phyloP scores from a whole-genome alignment of 2,888 invertebrate genomes.

The Mythimna pallens region DNA sequence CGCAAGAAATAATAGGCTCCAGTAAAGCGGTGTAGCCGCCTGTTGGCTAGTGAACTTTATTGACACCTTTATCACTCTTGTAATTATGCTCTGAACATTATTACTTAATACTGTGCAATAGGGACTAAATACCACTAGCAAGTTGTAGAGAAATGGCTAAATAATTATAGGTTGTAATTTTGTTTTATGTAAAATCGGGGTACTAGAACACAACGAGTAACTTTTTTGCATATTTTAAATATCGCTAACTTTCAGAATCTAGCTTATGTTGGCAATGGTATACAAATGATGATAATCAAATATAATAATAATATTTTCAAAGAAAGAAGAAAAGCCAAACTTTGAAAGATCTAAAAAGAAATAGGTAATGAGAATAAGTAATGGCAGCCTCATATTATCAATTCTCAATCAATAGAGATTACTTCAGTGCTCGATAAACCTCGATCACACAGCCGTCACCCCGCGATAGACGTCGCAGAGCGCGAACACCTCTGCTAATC shows the following conservation, averaged over 20 bases:
- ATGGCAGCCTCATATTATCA: neutral
- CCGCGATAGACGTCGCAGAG: neutral
- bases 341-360: too few species aligned
- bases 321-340: too few species aligned
- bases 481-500: constrained; percentile 34
- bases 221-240: neutral
- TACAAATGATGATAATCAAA: neutral
- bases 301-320: too few species aligned
- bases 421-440: neutral
- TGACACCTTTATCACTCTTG: constrained; percentile 29
- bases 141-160: constrained; percentile 2
- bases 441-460: constrained; percentile 12
- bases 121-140: neutral
- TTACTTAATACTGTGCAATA: constrained; percentile 5
- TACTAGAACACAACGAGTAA: neutral
- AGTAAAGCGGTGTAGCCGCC: constrained; percentile 11
- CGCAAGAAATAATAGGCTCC: constrained; percentile 19
- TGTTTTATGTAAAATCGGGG: neutral
- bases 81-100: constrained; percentile 28
- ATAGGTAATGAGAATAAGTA: too few species aligned
- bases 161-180: neutral
- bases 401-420: constrained; percentile 20
- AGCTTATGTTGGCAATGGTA: neutral
- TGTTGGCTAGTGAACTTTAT: constrained; percentile 30
- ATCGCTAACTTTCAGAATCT: neutral